Evolutionary conservation across 2,797 vertebrate species (phyloP), one percentile per base, ranked within the genome.

Genomic region (Zenarchopterus dispar): DNA sequence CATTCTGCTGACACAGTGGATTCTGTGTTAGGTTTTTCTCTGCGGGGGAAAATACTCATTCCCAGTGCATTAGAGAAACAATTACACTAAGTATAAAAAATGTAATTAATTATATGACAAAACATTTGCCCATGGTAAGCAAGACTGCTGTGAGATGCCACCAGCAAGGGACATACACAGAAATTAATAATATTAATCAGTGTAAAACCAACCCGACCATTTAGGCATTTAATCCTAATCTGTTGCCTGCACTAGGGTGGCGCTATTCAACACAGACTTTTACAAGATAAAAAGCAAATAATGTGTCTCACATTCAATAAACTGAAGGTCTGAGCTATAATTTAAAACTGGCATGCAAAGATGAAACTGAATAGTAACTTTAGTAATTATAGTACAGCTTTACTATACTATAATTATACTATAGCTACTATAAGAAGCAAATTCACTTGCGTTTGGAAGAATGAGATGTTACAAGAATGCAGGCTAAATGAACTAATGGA

Each of bases 1-100:
- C 52, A 73, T 67, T 80, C 47, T 83, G 70, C 81, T 73, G 82
- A 81, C 64, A 78, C 59, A 50, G 62, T 60, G 52, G 46, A 33
- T 78, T 65, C 41, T 58, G 55, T 8, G 24, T 58, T 36, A 56
- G 69, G 58, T 51, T 64, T 39, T 44, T 49, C 39, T 43, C 65
- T 41, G 15, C 33, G n/a, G 59, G 59, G 60, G 48, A 73, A 47
- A n/a, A 0, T 31, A 8, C 55, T 26, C 18, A 19, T 65, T 72
- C 74, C 49, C 46, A 53, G 31, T 64, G n/a, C 33, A 58, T 70
- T 70, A 65, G 39, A 50, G 26, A 47, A 73, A 73, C 13, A 82
- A 73, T 62, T 50, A 63, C 42, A 54, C 9, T 36, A 19, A 18
- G 49, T 43, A 19, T 22, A 21, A 58, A 73, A 60, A 62, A 47